Conservation (phyloP, 2,888 invertebrate species). For the Silvanus unidentatus region DNA sequence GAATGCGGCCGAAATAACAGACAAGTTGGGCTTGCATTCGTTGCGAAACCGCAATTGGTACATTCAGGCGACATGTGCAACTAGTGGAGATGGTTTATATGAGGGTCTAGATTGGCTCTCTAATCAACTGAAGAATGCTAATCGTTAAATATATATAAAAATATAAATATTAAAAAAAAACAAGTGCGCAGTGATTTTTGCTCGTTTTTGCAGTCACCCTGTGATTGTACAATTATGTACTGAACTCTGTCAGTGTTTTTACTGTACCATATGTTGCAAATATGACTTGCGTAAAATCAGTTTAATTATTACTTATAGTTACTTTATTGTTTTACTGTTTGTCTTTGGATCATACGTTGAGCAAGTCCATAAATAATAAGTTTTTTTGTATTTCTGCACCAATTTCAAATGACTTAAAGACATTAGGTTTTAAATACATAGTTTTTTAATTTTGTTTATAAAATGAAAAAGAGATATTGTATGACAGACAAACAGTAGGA, state of each 20-base stretch:
- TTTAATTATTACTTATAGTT: neutral
- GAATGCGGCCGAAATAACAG: conserved; percentile 99
- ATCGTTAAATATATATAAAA: conserved; percentile 64
- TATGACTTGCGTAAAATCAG: conserved; percentile 21
- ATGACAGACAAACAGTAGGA: conserved; percentile 23
- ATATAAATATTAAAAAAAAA: conserved; percentile 1
- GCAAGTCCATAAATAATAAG: conserved; percentile 6
- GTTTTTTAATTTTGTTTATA: no score
- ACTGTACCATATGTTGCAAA: conserved; percentile 45
- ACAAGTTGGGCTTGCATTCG: conserved; percentile 97
- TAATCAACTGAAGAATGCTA: conserved; percentile 98
- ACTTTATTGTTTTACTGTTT: conserved; percentile 26
- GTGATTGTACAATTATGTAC: conserved; percentile 33
- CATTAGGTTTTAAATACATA: no score
- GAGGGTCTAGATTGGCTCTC: conserved; percentile 99
- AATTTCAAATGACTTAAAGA: no score
- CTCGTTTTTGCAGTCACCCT: conserved; percentile 12
- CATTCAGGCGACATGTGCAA: conserved; percentile 97
- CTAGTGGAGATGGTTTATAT: conserved; percentile 97
- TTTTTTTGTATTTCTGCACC: no score
- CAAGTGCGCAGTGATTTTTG: conserved; percentile 15
- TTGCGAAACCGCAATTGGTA: conserved; percentile 98
- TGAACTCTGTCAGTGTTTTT: conserved; percentile 39
- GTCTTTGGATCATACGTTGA: conserved; percentile 23
- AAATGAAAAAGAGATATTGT: no score